A percentile compares a stretch with the other conserved stretches of the same genome.
phyloP scores from a whole-genome alignment of 2,888 invertebrate genomes.

The Drosophila merina region DNA sequence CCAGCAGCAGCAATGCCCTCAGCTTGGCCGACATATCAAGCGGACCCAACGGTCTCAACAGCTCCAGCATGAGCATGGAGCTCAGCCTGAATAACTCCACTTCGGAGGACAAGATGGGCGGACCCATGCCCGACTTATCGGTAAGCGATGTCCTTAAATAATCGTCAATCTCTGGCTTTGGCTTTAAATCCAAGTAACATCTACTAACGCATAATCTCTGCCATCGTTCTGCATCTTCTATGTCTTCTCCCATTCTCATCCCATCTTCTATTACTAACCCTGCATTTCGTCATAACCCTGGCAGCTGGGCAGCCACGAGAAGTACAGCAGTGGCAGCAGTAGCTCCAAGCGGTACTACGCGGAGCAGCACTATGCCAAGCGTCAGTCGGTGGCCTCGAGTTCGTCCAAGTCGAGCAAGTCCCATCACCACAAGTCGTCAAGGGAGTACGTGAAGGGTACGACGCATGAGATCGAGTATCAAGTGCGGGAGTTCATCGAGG shows the following conservation, averaged over 20 bases:
- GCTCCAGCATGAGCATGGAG: slow-evolving; percentile 74
- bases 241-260: slow-evolving; percentile 6
- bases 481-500: slow-evolving; percentile 68
- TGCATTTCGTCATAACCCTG: slow-evolving; percentile 45
- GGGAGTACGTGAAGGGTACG: slow-evolving; percentile 68
- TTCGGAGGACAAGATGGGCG: slow-evolving; percentile 78
- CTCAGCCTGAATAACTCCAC: slow-evolving; percentile 56
- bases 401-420: slow-evolving; percentile 54
- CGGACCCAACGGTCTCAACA: slow-evolving; percentile 81
- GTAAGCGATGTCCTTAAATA: slow-evolving; percentile 71
- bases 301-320: slow-evolving; percentile 78
- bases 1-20: slow-evolving; percentile 59
- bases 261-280: slow-evolving; percentile 24
- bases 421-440: slow-evolving; percentile 64
- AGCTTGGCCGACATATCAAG: slow-evolving; percentile 69
- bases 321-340: slow-evolving; percentile 50
- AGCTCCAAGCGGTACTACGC: slow-evolving; percentile 78
- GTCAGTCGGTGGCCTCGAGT: slow-evolving; percentile 56
- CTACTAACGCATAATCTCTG: slow-evolving; percentile 24
- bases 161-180: background rate
- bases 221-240: slow-evolving; percentile 16
- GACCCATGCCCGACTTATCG: slow-evolving; percentile 81
- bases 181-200: background rate
- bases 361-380: slow-evolving; percentile 86
- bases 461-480: slow-evolving; percentile 76